These are phyloP conservation scores for Apis florea DNA, from an alignment of 1,140 invertebrate species.

Conservation along the genomic window DNA sequence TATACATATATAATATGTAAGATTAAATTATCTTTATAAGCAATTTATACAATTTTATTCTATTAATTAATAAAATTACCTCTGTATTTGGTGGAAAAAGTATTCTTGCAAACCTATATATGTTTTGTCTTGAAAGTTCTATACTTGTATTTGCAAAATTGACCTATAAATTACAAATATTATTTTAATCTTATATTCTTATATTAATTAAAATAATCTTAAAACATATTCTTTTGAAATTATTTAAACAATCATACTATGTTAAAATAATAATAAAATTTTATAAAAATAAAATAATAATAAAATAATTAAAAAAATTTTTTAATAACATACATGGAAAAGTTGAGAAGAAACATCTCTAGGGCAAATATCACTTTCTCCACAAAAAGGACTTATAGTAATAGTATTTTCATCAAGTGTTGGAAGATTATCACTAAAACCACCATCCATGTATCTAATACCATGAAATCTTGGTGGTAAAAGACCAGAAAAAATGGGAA, in stretches of 20 bases:
- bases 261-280: too few relatives aligned
- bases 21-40: not conserved
- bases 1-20: too few relatives aligned
- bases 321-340: conserved; percentile 85
- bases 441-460: conserved; percentile 97
- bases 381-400: conserved; percentile 98
- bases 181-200: not conserved
- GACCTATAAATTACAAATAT: conserved; percentile 82
- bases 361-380: conserved; percentile 99
- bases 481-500: conserved; percentile 97
- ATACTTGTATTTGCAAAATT: conserved; percentile 97
- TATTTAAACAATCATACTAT: not conserved
- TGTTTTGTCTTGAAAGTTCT: conserved; percentile 94
- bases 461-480: conserved; percentile 94
- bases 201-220: not conserved
- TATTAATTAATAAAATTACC: conserved; percentile 76
- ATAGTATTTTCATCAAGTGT: conserved; percentile 96
- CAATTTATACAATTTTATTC: not conserved
- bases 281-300: too few relatives aligned
- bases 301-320: not conserved
- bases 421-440: conserved; percentile 97
- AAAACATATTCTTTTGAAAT: not conserved
- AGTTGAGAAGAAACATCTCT: conserved; percentile 92
- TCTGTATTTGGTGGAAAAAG: conserved; percentile 97
- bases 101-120: conserved; percentile 94